Conservation (phyloP, 2,113 vertebrate species). For the Bos javanicus region DNA sequence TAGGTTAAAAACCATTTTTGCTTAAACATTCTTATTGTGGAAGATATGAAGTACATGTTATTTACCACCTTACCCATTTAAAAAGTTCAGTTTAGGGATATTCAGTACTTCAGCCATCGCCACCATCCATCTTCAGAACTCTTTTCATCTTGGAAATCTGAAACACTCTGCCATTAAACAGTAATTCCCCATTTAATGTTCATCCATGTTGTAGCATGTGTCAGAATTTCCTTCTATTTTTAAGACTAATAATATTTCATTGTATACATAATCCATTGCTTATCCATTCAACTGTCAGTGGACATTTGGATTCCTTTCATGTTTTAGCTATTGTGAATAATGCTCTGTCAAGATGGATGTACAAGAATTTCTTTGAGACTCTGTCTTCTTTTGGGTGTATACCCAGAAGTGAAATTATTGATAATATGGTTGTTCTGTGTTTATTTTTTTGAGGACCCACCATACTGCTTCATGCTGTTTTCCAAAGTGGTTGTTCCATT, state of each 20-base stretch:
- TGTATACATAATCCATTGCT: background rate
- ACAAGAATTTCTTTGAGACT: background rate
- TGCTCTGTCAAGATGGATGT: background rate
- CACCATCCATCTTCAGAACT: background rate
- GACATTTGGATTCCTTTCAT: background rate
- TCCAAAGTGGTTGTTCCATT: background rate
- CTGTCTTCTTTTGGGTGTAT: background rate
- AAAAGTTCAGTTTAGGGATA: background rate
- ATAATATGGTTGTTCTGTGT: background rate
- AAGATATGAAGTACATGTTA: background rate
- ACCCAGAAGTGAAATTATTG: background rate
- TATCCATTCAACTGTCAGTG: background rate
- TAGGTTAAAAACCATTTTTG: background rate
- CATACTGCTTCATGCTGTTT: background rate
- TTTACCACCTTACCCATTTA: background rate
- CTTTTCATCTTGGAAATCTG: background rate
- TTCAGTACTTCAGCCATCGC: background rate
- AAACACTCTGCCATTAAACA: background rate
- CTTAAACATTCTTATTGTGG: background rate
- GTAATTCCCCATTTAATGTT: background rate
- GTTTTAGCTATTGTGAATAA: background rate
- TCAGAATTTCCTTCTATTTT: background rate
- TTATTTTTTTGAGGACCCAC: background rate
- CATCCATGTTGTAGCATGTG: background rate
- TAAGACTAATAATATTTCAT: background rate